Conservation (phyloP, 2,797 vertebrate species). For the Rhinichthys osculus region DNA sequence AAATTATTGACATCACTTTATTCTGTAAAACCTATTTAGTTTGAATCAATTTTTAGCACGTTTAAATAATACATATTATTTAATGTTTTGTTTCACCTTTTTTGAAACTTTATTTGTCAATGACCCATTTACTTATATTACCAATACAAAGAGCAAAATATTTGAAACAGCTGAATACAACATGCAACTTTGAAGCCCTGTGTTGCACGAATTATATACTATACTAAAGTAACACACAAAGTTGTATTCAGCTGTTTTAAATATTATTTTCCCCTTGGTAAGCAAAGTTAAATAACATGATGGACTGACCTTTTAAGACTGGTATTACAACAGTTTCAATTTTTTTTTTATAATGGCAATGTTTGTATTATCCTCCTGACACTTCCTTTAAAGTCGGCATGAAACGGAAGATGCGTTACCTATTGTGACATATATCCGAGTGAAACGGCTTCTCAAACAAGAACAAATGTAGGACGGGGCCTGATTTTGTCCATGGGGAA, state of each 20-base stretch:
- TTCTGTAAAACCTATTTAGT: no score
- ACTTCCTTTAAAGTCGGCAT: background rate
- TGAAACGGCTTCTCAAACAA: background rate
- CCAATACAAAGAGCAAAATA: no score
- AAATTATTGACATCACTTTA: no score
- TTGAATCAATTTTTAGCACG: no score
- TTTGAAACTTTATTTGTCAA: no score
- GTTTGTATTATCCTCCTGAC: background rate
- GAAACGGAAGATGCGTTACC: background rate
- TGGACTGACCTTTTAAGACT: background rate
- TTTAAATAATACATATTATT: no score
- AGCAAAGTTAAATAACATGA: background rate
- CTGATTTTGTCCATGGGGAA: background rate
- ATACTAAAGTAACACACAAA: no score
- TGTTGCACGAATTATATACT: no score
- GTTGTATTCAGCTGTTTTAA: background rate
- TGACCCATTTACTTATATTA: no score
- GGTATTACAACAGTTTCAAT: background rate
- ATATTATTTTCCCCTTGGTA: background rate
- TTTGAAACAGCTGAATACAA: no score
- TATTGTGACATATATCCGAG: background rate
- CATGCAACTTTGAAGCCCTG: no score
- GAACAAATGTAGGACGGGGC: background rate
- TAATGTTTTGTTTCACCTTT: no score
- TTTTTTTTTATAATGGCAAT: background rate